phyloP scores from a whole-genome alignment of 2,113 vertebrate species.

The Romanogobio albipinnatus region DNA sequence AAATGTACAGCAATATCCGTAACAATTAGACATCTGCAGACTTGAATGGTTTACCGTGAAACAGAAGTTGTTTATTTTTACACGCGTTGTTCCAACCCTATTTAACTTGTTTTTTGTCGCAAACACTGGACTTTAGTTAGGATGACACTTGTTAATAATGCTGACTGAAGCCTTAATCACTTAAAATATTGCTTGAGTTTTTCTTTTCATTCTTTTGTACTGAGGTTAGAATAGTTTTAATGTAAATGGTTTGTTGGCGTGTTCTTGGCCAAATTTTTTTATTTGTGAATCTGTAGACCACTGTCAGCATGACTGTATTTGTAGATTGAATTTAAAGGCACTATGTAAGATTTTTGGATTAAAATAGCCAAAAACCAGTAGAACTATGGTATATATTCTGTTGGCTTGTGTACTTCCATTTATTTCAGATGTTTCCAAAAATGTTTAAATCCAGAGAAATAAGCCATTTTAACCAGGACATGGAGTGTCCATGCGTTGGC shows the following conservation, averaged over 20 bases:
- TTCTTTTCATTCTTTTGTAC: no score
- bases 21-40: background rate
- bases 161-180: background rate
- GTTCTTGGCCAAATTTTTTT: background rate
- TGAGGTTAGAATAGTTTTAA: fast-evolving
- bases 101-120: background rate
- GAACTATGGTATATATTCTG: no score
- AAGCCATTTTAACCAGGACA: no score
- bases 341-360: no score
- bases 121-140: background rate
- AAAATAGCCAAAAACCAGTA: no score
- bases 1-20: background rate
- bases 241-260: background rate
- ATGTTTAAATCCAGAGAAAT: no score
- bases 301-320: background rate
- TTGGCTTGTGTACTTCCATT: no score
- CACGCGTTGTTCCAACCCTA: background rate
- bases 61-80: no score
- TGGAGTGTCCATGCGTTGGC: no score
- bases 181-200: background rate
- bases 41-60: background rate
- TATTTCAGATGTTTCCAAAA: no score
- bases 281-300: background rate
- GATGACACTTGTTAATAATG: background rate
- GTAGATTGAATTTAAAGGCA: background rate